These are phyloP conservation scores for Trachymyrmex cornetzi DNA, from an alignment of 1,140 invertebrate species.

Conservation along the genomic window DNA sequence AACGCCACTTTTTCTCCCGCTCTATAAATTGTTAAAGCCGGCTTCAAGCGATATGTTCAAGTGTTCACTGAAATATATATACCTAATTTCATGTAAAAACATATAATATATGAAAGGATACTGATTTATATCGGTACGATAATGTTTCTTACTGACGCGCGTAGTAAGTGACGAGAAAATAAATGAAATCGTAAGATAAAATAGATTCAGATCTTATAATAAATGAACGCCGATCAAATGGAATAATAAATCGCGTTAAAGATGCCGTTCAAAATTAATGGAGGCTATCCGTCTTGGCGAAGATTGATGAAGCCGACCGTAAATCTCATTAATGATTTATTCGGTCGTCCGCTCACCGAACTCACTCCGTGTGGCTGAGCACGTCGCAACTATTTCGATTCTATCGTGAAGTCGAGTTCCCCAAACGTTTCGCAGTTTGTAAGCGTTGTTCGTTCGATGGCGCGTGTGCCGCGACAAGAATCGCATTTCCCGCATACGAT, in stretches of 20 bases:
- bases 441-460: constrained; percentile 30
- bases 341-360: neutral
- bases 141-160: neutral
- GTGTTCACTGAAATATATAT: neutral
- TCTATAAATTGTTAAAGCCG: constrained; percentile 40
- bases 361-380: neutral
- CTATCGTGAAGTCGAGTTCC: constrained; percentile 11
- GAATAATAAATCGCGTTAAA: constrained; percentile 38
- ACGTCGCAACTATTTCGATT: constrained; percentile 49
- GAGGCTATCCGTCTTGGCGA: neutral
- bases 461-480: constrained; percentile 25
- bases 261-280: constrained; percentile 37
- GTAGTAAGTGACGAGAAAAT: neutral
- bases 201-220: neutral
- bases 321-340: constrained; percentile 46
- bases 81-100: no score
- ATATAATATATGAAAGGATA: neutral
- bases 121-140: neutral
- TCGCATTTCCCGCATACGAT: constrained; percentile 45
- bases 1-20: constrained; percentile 42
- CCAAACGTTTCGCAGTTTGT: constrained; percentile 20
- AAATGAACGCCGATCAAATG: neutral
- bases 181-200: neutral
- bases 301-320: constrained; percentile 33
- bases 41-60: neutral